Base-by-base conservation (phyloP, 1,140 invertebrate genomes). In the Eciton burchellii region DNA sequence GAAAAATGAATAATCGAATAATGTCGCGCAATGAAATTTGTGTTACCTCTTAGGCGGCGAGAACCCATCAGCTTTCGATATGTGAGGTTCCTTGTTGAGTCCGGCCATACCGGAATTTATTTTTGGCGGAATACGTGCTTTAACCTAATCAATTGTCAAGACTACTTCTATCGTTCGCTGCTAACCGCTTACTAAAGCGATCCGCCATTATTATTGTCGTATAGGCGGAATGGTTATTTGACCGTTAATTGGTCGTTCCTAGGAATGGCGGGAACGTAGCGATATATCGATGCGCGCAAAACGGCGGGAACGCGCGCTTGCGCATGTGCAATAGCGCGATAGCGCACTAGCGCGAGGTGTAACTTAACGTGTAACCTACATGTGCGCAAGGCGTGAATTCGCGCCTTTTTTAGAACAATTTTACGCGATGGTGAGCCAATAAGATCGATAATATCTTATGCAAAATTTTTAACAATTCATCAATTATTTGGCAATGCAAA, bases 31-130 rank as follows among this genome's bases (percentile, higher is more conserved):
- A 19, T 6, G 57, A 65, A 49, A 41, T 29, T 43, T 2, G 16
- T 16, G 54, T 89, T 59, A 91, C 90, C 88, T 91, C 52, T 89
- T 62, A 0, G 88, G 82, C 3, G 87, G 76, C 3, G 87, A 89
- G 9, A 82, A 82, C 72, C 89, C 87, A 19, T 73, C 68, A 5
- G 72, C 29, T 35, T 29, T 63, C 57, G 56, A 14, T 6, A 45
- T 8, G 2, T 24, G 24, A 49, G 49, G 29, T 12, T 87, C 74
- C 9, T 87, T 62, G 24, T 24, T 24, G 0, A 85, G n/a, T n/a
- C 83, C 84, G 41, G 59, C 71, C 76, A 81, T 63, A 59, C 66
- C 85, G 54, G 87, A 81, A 89, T 89, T 89, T 88, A 89, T 91
- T 81, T 89, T 87, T 87, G 83, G 77, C 84, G 84, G 81, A 84